phyloP scores from a whole-genome alignment of 2,113 vertebrate genomes.

The Bubo bubo region DNA sequence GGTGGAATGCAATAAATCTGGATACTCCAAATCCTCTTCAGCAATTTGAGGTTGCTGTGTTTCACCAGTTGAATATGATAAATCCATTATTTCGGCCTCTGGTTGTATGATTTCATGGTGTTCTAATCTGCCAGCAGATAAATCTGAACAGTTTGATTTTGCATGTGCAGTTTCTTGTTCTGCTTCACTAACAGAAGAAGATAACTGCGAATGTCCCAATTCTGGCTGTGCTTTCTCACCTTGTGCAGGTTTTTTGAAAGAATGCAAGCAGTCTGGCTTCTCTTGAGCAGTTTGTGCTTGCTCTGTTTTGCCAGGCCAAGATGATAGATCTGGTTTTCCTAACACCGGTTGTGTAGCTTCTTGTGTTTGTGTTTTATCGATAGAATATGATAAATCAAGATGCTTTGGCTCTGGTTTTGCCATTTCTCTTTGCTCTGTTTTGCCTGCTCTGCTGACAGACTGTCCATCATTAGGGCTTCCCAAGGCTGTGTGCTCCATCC shows the following conservation, averaged over 20 bases:
- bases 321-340: background rate
- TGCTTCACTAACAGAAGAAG: background rate
- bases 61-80: background rate
- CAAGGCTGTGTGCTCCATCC: background rate
- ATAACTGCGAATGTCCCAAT: background rate
- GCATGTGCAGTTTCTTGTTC: background rate
- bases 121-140: background rate
- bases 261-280: background rate
- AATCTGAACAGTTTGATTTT: background rate
- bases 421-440: background rate
- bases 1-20: background rate
- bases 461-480: background rate
- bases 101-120: background rate
- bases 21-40: background rate
- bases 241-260: background rate
- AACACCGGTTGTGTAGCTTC: background rate
- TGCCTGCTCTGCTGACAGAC: background rate
- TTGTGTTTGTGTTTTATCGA: background rate
- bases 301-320: background rate
- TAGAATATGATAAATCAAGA: background rate
- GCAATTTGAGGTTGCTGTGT: background rate
- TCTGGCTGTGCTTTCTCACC: background rate
- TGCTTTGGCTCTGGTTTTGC: background rate
- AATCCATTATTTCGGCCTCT: constrained; percentile 15
- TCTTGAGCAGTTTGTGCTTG: background rate